Conservation (phyloP, 1,140 invertebrate genomes). For the Drosophila cardini region DNA sequence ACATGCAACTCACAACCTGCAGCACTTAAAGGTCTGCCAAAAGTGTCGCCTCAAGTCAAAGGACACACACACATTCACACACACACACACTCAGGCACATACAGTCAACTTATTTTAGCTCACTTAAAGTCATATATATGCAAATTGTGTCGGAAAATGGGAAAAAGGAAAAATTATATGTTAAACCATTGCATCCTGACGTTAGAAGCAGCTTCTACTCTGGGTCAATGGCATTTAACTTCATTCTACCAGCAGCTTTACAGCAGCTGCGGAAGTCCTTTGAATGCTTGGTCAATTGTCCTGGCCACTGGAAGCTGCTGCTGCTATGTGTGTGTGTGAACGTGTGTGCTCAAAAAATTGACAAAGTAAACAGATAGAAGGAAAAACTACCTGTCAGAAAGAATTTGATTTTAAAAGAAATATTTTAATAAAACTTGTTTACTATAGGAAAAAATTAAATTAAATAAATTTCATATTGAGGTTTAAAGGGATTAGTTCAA, state of each 20-base stretch:
- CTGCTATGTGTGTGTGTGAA: too few species aligned
- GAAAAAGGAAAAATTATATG: slow-evolving; percentile 5
- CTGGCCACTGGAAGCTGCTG: slow-evolving; percentile 23
- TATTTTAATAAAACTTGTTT: too few species aligned
- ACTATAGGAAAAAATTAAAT: too few species aligned
- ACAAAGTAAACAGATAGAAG: background rate
- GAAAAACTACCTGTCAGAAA: too few species aligned
- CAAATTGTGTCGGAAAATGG: slow-evolving; percentile 27
- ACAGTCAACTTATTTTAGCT: too few species aligned
- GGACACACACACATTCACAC: slow-evolving; percentile 15
- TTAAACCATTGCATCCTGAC: slow-evolving; percentile 30
- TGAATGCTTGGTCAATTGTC: slow-evolving; percentile 26
- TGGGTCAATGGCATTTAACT: slow-evolving; percentile 60
- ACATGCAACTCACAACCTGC: background rate
- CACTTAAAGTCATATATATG: slow-evolving; percentile 43
- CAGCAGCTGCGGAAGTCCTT: slow-evolving; percentile 13
- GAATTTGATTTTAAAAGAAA: too few species aligned
- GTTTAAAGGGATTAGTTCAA: too few species aligned
- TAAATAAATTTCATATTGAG: too few species aligned
- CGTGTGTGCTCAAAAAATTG: slow-evolving; percentile 54
- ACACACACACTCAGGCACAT: slow-evolving; percentile 1
- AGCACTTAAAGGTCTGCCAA: slow-evolving; percentile 7
- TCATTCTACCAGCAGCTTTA: slow-evolving; percentile 26
- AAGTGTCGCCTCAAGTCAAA: slow-evolving; percentile 33
- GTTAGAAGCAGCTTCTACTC: slow-evolving; percentile 16